A percentile compares a stretch with the other conserved stretches of the same genome.
Evolutionary conservation across 2,888 invertebrate species (phyloP).

Genomic region (Apamea anceps): DNA sequence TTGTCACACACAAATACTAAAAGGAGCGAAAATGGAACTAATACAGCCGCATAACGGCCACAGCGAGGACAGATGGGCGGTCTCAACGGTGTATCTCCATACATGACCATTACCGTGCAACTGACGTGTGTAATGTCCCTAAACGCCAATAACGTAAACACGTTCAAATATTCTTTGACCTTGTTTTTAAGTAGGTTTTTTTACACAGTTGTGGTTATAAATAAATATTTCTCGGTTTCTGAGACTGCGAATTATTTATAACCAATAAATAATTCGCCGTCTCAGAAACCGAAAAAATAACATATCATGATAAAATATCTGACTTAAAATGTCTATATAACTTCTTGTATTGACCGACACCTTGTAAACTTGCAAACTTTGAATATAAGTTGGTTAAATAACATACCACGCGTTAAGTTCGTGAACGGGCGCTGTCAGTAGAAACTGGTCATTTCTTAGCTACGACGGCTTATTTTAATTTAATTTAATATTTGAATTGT

Average conservation of each 20-base stretch:
- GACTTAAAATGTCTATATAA: neutral
- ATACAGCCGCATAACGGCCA: constrained; percentile 25
- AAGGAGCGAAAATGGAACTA: constrained; percentile 20
- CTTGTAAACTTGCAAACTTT: neutral
- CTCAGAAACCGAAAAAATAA: neutral
- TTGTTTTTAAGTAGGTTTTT: constrained; percentile 5
- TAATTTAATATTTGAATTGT: neutral
- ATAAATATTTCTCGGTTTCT: too few relatives aligned
- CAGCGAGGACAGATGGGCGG: constrained; percentile 50
- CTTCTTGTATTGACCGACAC: neutral
- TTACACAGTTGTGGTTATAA: neutral
- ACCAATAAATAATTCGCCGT: neutral
- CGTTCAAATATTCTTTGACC: constrained; percentile 37
- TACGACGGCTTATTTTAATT: neutral
- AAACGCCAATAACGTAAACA: constrained; percentile 63
- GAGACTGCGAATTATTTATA: too few relatives aligned
- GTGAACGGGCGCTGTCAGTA: too few relatives aligned
- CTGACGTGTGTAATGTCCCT: constrained; percentile 65
- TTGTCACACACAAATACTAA: constrained; percentile 8
- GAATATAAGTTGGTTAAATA: neutral
- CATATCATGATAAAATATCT: neutral
- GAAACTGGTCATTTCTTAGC: too few relatives aligned
- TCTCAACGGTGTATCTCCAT: constrained; percentile 53
- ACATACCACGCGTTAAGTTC: too few relatives aligned
- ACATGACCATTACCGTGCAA: constrained; percentile 64